Base-by-base conservation (phyloP, 2,888 invertebrate species). In the Halocaridina rubra region DNA sequence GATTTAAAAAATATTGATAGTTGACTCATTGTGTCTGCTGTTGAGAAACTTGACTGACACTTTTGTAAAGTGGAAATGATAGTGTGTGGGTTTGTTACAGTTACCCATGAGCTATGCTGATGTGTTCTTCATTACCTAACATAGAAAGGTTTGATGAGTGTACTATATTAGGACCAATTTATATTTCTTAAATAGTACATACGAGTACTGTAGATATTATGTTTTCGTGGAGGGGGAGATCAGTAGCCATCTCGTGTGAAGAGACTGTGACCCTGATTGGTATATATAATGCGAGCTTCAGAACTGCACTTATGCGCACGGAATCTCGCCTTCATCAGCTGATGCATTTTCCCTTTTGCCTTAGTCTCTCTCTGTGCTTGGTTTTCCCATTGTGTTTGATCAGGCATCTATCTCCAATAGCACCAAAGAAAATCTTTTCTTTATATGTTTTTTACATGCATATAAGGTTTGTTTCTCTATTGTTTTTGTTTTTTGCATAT, bases 401-500 rank as follows among this genome's bases (percentile, higher is more conserved):
- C 59, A n/a, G n/a, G n/a, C 32, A 30, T 29, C n/a, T 69, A 19
- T 53, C 29, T 76, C 46, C 53, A 67, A 16, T 30, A 27, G 22
- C 59, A 59, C 71, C 59, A 57, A 80, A 80, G 72, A 59, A 72
- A 46, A 24, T n/a, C 29, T 72, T 29, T 30, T 22, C 19, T 80
- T 24, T 27, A 33, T 78, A 64, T 46, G 5, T 64, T 46, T 46
- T 53, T 46, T 24, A 61, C 29, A 30, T 79, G 69, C 46, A 67
- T 27, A 29, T 29, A 67, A 59, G 27, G 19, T 69, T 30, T 27
- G 13, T 81, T 64, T 59, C 32, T 61, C n/a, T 33, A 30, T 46
- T 33, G 77, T 72, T 78, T 78, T 59, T 78, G 82, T 71, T 32
- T 71, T 71, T 78, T 78, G 78, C 78, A 71, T 78, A 84, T 84